These are phyloP conservation scores for Luehdorfia chinensis DNA, from an alignment of 1,140 invertebrate species.

Conservation along the genomic window DNA sequence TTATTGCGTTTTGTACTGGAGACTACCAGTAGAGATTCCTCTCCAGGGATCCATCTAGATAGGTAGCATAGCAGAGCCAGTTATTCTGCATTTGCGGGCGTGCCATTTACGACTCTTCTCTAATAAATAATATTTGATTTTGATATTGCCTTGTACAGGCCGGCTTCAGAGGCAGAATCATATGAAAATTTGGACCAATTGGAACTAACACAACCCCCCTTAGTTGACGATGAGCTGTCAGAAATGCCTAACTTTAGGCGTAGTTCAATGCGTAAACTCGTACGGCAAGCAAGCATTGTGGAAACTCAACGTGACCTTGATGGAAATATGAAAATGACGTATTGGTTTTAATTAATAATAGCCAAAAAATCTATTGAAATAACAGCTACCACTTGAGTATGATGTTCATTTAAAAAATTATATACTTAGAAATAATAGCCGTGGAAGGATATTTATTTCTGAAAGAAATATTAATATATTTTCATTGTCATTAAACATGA, in stretches of 20 bases:
- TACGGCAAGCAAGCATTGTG: slow-evolving; percentile 85
- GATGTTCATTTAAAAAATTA: no score
- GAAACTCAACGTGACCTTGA: slow-evolving; percentile 86
- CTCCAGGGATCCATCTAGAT: no score
- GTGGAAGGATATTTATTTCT: no score
- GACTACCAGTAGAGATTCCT: not conserved
- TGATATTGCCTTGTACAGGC: slow-evolving; percentile 46
- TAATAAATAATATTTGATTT: not conserved
- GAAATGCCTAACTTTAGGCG: slow-evolving; percentile 52
- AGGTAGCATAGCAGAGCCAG: no score
- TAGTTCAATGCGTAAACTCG: slow-evolving; percentile 81
- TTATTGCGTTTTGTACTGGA: no score
- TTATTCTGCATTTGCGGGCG: no score
- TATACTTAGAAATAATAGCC: no score
- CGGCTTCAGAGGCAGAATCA: slow-evolving; percentile 60
- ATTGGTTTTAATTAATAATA: slow-evolving; percentile 83
- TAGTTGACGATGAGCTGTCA: slow-evolving; percentile 64
- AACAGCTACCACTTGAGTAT: no score
- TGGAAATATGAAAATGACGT: slow-evolving; percentile 88
- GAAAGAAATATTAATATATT: no score
- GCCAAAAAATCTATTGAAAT: no score
- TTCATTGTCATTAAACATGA: no score
- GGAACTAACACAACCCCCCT: slow-evolving; percentile 67
- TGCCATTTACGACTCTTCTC: no score
- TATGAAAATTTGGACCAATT: slow-evolving; percentile 81